Evolutionary conservation across 1,140 invertebrate species (phyloP).

Genomic region (Euwallacea similis): DNA sequence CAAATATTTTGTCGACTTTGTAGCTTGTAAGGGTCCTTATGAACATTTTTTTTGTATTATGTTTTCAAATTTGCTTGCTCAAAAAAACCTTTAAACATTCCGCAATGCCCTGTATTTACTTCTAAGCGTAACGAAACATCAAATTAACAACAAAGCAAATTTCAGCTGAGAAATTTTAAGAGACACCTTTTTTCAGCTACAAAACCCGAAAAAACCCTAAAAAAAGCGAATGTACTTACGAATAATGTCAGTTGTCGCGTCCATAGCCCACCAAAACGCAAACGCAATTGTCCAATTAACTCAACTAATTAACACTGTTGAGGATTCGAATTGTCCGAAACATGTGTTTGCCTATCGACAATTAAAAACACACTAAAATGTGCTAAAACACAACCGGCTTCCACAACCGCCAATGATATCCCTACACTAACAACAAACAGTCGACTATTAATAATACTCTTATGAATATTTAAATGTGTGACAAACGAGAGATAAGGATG

Average conservation of each 20-base stretch:
- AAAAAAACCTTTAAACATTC: too few relatives aligned
- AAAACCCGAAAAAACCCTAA: too few relatives aligned
- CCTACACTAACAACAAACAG: constrained; percentile 16
- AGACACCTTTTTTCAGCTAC: too few relatives aligned
- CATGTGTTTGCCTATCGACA: constrained; percentile 17
- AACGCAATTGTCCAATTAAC: background rate
- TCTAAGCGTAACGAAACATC: too few relatives aligned
- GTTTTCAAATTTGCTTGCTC: too few relatives aligned
- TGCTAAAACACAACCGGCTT: constrained; percentile 6
- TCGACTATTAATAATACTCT: constrained; percentile 19
- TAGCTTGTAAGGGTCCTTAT: too few relatives aligned
- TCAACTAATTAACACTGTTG: constrained; percentile 14
- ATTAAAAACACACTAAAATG: constrained; percentile 26
- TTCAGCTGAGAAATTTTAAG: too few relatives aligned
- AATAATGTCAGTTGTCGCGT: constrained; percentile 13
- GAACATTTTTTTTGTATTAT: too few relatives aligned
- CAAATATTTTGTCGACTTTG: too few relatives aligned
- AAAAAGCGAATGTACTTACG: constrained; percentile 2
- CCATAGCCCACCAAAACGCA: constrained; percentile 1
- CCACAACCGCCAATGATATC: constrained; percentile 9
- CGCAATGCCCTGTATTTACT: too few relatives aligned
- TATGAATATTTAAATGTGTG: constrained; percentile 19
- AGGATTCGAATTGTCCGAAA: background rate
- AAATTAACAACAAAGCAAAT: too few relatives aligned
- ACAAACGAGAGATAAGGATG: constrained; percentile 12